Percentiles rank a stretch among this genome's conserved stretches.
Conservation (phyloP, 2,797 vertebrate species). For the Champsocephalus gunnari region DNA sequence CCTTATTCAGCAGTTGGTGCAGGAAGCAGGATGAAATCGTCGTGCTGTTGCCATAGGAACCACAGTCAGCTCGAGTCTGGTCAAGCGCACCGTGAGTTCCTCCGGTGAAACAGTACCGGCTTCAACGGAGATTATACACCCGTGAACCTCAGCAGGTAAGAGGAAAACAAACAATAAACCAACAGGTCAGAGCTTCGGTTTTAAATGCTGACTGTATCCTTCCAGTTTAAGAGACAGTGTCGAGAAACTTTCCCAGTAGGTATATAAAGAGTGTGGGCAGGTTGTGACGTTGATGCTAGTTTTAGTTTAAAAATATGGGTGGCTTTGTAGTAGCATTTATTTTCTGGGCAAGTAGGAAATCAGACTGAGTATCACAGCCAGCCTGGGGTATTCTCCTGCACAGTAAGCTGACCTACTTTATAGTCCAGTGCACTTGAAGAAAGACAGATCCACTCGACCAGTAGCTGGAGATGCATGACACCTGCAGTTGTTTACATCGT, state of each 20-base stretch:
- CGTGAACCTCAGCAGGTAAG: slow-evolving; percentile 36
- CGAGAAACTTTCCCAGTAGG: neutral
- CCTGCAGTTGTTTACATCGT: neutral
- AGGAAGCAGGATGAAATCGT: too few relatives aligned
- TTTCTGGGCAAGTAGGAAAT: slow-evolving; percentile 13
- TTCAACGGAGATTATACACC: slow-evolving; percentile 6
- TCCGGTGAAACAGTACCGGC: slow-evolving; percentile 26
- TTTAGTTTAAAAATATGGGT: neutral
- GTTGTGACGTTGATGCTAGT: neutral
- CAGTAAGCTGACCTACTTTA: slow-evolving; percentile 57
- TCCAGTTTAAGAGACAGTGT: neutral
- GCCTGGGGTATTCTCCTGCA: slow-evolving; percentile 28
- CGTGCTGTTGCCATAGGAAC: slow-evolving; percentile 47
- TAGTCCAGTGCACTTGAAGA: slow-evolving; percentile 20
- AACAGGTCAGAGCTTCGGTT: neutral
- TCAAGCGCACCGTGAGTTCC: neutral
- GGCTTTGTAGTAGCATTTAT: neutral
- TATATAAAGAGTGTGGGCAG: neutral
- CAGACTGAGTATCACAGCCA: slow-evolving; percentile 27
- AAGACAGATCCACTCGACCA: neutral
- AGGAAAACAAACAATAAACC: neutral
- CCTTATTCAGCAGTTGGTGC: too few relatives aligned
- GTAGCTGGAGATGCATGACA: neutral
- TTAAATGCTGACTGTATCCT: neutral
- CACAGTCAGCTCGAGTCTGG: slow-evolving; percentile 25